These are phyloP conservation scores for Erebia aethiops DNA, from an alignment of 2,888 invertebrate species.

Conservation along the genomic window DNA sequence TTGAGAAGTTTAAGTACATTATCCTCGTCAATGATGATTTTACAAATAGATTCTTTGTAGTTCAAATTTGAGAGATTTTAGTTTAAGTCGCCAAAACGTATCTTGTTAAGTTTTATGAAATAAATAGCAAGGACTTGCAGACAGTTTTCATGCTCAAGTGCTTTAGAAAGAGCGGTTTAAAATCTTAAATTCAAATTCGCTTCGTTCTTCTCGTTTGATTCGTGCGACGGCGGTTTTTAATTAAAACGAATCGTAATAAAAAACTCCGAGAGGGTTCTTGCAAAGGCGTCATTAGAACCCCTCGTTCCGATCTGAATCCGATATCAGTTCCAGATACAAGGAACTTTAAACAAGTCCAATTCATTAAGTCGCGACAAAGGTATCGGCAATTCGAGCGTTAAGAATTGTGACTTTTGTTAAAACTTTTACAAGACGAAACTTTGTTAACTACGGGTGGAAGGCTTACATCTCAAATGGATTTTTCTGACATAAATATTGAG, in stretches of 20 bases:
- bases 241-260: slow-evolving; percentile 66
- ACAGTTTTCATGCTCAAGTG: background rate
- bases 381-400: slow-evolving; percentile 57
- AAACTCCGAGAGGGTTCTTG: slow-evolving; percentile 54
- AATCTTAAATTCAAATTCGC: slow-evolving; percentile 25
- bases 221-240: slow-evolving; percentile 59
- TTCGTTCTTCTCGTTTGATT: slow-evolving; percentile 41
- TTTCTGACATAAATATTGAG: background rate
- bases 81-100: no score
- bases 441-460: background rate
- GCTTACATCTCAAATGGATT: background rate
- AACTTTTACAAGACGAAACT: slow-evolving; percentile 38
- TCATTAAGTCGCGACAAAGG: slow-evolving; percentile 68
- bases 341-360: slow-evolving; percentile 71
- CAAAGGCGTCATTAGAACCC: slow-evolving; percentile 60
- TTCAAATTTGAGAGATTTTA: no score
- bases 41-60: no score
- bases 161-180: slow-evolving; percentile 5
- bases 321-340: slow-evolving; percentile 60
- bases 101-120: background rate
- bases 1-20: no score
- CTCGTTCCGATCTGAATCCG: slow-evolving; percentile 58
- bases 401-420: slow-evolving; percentile 49
- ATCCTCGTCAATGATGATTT: no score
- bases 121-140: background rate